A percentile compares a stretch with the other conserved stretches of the same genome.
Conservation (phyloP, 2,113 vertebrate species). For the Passerina amoena region DNA sequence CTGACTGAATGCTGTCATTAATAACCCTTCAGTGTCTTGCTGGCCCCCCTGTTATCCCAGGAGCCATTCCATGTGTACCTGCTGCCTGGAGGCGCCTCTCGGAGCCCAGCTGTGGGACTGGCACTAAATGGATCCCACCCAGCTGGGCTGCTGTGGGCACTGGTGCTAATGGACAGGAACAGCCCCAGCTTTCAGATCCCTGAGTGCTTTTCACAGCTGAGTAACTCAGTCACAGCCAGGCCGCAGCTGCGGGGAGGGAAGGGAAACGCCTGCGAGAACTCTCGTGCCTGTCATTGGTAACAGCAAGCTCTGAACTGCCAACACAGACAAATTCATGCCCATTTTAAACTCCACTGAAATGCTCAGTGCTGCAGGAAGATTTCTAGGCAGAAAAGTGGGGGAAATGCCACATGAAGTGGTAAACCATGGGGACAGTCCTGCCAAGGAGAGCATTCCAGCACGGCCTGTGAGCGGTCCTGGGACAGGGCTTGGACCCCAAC, state of each 20-base stretch:
- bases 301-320: neutral
- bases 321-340: neutral
- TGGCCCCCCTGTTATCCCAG: neutral
- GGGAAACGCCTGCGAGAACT: neutral
- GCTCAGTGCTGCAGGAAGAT: neutral
- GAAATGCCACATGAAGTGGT: neutral
- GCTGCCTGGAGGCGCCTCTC: accelerated
- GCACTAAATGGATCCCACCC: neutral
- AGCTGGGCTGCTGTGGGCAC: neutral
- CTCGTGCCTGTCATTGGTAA: accelerated
- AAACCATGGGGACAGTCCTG: accelerated
- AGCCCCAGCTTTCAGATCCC: neutral
- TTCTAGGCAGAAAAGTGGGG: neutral
- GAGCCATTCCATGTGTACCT: neutral
- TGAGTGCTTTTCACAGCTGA: conserved; percentile 24
- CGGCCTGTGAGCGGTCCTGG: accelerated
- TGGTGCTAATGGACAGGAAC: conserved; percentile 1
- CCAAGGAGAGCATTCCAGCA: accelerated
- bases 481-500: neutral
- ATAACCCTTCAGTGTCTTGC: neutral
- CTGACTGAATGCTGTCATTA: neutral
- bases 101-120: neutral
- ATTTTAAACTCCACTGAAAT: neutral
- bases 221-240: neutral
- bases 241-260: neutral